Percentiles rank a stretch among this genome's conserved stretches.
Conservation (phyloP, 2,797 vertebrate species). For the Hafferia zeledoni region DNA sequence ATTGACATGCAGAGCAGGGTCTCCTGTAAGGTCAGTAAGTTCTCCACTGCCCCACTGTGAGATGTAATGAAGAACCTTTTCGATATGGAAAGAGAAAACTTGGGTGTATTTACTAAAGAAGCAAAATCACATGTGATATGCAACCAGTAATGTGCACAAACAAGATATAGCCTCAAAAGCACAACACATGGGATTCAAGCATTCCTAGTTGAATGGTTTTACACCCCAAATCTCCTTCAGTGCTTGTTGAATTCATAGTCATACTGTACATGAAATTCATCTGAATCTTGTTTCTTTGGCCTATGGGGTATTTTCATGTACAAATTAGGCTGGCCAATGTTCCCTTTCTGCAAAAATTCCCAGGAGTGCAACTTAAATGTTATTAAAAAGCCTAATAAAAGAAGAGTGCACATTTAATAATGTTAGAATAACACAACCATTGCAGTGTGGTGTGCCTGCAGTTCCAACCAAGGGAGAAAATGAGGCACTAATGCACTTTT, state of each 20-base stretch:
- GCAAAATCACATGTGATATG: not conserved
- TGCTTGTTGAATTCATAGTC: not conserved
- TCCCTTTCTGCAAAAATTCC: constrained; percentile 78
- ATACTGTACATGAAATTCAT: constrained; percentile 72
- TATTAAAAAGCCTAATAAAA: constrained; percentile 84
- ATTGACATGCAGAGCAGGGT: constrained; percentile 38
- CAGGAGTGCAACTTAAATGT: constrained; percentile 79
- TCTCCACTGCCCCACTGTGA: not conserved
- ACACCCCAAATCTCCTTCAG: not conserved
- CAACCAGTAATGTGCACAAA: not conserved
- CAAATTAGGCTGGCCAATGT: constrained; percentile 81
- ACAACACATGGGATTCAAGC: not conserved
- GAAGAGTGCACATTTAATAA: constrained; percentile 82
- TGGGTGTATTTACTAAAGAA: not conserved
- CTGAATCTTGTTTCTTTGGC: constrained; percentile 79
- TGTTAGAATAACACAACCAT: constrained; percentile 75
- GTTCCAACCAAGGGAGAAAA: constrained; percentile 65
- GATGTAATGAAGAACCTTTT: not conserved
- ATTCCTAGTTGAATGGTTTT: not conserved
- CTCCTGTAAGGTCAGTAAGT: not conserved
- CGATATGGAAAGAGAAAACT: not conserved
- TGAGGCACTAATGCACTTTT: constrained; percentile 59
- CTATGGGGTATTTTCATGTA: constrained; percentile 79
- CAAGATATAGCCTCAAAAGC: not conserved
- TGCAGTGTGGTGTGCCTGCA: constrained; percentile 51